These are phyloP conservation scores for Pelecanus crispus DNA, from an alignment of 2,113 vertebrate species.

Conservation along the genomic window DNA sequence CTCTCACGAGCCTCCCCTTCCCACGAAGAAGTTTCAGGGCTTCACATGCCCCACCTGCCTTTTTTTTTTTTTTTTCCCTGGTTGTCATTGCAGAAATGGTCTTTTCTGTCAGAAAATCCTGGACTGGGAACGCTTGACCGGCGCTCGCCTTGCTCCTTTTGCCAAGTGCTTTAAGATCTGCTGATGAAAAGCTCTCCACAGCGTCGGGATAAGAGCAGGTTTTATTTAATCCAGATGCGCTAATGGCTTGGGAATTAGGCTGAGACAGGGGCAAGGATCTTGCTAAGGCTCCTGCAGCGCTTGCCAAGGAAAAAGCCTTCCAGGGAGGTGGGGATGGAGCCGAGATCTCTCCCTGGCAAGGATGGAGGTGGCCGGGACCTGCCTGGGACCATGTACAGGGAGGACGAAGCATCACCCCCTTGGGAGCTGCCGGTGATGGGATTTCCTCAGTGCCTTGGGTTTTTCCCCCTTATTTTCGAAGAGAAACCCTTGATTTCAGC, in stretches of 20 bases:
- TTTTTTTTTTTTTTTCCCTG: not conserved
- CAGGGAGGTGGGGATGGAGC: not conserved
- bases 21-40: not conserved
- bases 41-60: not conserved
- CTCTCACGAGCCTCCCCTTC: accelerated
- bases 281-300: accelerated
- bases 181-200: accelerated
- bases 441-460: not conserved
- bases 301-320: not conserved
- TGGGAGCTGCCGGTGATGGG: accelerated
- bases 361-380: not conserved
- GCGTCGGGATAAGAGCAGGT: not conserved
- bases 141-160: not conserved
- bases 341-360: not conserved
- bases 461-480: accelerated
- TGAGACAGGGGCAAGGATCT: not conserved
- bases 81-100: not conserved
- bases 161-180: not conserved
- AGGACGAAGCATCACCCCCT: not conserved
- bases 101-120: not conserved
- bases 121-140: accelerated
- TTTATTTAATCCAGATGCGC: not conserved
- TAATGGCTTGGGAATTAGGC: not conserved
- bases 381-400: accelerated
- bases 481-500: not conserved